These are phyloP conservation scores for Protonibea diacanthus DNA, from an alignment of 2,797 vertebrate genomes.

Conservation along the genomic window DNA sequence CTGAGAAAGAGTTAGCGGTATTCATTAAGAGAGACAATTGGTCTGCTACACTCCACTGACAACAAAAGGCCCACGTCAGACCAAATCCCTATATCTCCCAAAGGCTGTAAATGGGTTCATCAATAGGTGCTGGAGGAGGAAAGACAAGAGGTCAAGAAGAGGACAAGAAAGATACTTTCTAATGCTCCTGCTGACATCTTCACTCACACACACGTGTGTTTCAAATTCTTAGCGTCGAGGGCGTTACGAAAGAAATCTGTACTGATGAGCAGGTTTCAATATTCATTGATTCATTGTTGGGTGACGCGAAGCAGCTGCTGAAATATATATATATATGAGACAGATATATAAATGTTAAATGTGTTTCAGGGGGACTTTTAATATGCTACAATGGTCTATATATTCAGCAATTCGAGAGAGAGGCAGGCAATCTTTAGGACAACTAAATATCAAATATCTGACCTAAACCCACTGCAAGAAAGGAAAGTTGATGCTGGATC, in stretches of 20 bases:
- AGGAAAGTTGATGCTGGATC: too few species aligned
- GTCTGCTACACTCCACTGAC: slow-evolving; percentile 39
- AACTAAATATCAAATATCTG: too few species aligned
- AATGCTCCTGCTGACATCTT: slow-evolving; percentile 9
- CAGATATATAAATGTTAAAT: neutral
- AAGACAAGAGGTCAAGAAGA: neutral
- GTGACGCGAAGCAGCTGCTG: neutral
- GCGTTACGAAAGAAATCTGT: neutral
- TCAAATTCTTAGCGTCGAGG: too few species aligned
- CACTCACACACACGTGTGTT: neutral
- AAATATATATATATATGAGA: neutral
- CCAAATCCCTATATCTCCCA: slow-evolving; percentile 52
- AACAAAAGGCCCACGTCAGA: slow-evolving; percentile 58
- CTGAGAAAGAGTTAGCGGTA: too few species aligned
- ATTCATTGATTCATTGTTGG: neutral
- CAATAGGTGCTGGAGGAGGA: neutral
- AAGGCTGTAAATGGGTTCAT: slow-evolving; percentile 27
- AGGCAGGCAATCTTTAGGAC: too few species aligned
- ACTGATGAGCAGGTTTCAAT: neutral
- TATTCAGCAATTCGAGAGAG: too few species aligned
- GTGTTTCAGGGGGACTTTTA: too few species aligned
- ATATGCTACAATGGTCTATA: too few species aligned
- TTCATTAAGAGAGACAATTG: slow-evolving; percentile 54
- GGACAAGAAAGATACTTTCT: neutral
- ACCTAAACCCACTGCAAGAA: neutral